Percentiles rank a stretch among this genome's conserved stretches.
phyloP scores from a whole-genome alignment of 1,140 invertebrate species.

The Polypedilum pembai region DNA sequence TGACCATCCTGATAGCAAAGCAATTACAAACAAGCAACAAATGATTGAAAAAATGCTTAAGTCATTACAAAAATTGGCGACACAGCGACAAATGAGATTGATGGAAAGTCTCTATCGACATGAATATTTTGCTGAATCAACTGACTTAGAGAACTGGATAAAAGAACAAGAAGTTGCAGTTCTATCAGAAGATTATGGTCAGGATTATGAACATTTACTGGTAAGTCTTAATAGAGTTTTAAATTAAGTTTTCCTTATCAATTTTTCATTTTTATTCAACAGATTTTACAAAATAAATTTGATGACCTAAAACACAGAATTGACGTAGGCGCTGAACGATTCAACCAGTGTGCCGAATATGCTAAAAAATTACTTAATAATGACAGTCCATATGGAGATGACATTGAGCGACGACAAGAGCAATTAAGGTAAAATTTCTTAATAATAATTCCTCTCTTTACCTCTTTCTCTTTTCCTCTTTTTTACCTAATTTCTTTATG shows the following conservation, averaged over 20 bases:
- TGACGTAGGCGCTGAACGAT: constrained; percentile 84
- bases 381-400: constrained; percentile 79
- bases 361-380: constrained; percentile 83
- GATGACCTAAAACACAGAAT: constrained; percentile 90
- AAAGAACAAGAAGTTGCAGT: constrained; percentile 85
- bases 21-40: constrained; percentile 69
- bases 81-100: constrained; percentile 69
- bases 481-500: not conserved
- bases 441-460: not conserved
- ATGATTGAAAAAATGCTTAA: constrained; percentile 69
- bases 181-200: constrained; percentile 90
- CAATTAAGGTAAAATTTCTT: constrained; percentile 64
- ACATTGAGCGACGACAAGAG: constrained; percentile 81
- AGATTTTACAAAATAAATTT: constrained; percentile 85
- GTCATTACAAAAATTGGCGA: constrained; percentile 71
- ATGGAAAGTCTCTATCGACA: constrained; percentile 88
- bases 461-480: not conserved
- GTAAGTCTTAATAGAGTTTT: constrained; percentile 45
- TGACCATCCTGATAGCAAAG: constrained; percentile 71
- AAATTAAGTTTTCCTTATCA: constrained; percentile 27
- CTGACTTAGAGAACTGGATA: constrained; percentile 91
- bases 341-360: constrained; percentile 85
- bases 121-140: constrained; percentile 85
- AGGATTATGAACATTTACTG: constrained; percentile 92
- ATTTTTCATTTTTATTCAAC: constrained; percentile 37